Evolutionary conservation across 2,113 vertebrate genomes (phyloP).

Genomic region (Sus scrofa): T2T-Sscrofa CM000815.6:134454001-134454500

Average conservation of each 20-base stretch:
- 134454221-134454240: background rate
- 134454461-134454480: background rate
- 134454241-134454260: background rate
- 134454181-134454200: background rate
- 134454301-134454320: background rate
- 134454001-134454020: background rate
- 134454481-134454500: background rate
- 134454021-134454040: constrained; percentile 15
- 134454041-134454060: background rate
- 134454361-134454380: background rate
- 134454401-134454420: background rate
- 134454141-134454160: background rate
- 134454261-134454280: background rate
- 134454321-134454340: background rate
- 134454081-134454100: constrained; percentile 14
- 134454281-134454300: background rate
- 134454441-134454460: background rate
- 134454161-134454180: constrained; percentile 27
- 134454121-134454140: background rate
- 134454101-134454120: constrained; percentile 30
- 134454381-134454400: background rate
- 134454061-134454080: background rate
- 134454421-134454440: background rate
- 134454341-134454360: background rate
- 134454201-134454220: background rate